These are phyloP conservation scores for Mastomys natalensis DNA, from an alignment of 2,113 vertebrate species.

Conservation along the genomic window DNA sequence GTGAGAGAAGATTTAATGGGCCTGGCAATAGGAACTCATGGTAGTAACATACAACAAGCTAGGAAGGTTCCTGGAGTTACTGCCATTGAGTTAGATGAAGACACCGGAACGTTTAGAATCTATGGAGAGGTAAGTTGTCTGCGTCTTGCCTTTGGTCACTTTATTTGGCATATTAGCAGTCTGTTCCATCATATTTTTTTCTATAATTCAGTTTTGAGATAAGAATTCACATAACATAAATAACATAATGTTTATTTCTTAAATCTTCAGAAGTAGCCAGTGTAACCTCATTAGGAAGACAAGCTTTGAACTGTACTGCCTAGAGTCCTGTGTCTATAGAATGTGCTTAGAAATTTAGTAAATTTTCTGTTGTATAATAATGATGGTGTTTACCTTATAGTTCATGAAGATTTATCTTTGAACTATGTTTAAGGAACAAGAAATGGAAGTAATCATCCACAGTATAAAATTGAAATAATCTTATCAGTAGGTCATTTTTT, in stretches of 20 bases:
- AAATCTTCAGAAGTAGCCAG: neutral
- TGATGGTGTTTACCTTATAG: neutral
- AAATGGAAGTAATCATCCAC: neutral
- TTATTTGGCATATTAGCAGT: neutral
- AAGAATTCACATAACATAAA: neutral
- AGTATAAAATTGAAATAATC: neutral
- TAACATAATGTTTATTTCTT: conserved; percentile 1
- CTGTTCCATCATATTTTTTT: neutral
- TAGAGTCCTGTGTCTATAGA: neutral
- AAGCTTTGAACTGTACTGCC: neutral
- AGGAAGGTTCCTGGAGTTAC: conserved; percentile 92
- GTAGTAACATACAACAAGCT: conserved; percentile 91
- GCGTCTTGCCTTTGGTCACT: neutral
- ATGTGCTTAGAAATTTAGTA: neutral
- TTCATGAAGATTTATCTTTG: neutral
- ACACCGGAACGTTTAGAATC: conserved; percentile 91
- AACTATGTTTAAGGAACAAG: neutral
- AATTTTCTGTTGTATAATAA: neutral
- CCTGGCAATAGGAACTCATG: conserved; percentile 91
- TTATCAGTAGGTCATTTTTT: neutral
- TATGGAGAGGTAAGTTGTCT: conserved; percentile 89
- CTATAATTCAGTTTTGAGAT: neutral
- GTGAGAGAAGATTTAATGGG: conserved; percentile 93
- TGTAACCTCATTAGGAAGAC: neutral
- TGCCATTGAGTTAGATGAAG: conserved; percentile 91